These are phyloP conservation scores for Caenorhabditis latens DNA, from an alignment of 1,140 invertebrate genomes.

Conservation along the genomic window DNA sequence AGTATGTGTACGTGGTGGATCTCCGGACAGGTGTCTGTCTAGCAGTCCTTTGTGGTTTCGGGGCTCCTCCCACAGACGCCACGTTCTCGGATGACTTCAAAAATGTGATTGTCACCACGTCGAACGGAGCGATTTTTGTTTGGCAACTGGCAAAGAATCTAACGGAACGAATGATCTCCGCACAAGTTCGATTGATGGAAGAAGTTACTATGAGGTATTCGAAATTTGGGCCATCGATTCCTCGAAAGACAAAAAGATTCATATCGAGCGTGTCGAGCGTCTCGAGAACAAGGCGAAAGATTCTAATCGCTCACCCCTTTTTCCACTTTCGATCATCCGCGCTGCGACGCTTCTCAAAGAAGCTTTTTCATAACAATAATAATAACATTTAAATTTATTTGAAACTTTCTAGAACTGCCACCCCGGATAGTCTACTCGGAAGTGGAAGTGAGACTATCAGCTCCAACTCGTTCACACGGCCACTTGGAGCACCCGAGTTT, in stretches of 20 bases:
- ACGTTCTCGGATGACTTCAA: conserved; percentile 47
- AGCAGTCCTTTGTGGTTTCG: conserved; percentile 33
- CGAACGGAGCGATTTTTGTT: conserved; percentile 43
- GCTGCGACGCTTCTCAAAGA: neutral
- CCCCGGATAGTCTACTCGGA: conserved; percentile 28
- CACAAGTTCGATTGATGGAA: conserved; percentile 43
- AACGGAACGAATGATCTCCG: conserved; percentile 46
- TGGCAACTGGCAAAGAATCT: conserved; percentile 52
- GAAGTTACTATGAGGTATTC: conserved; percentile 46
- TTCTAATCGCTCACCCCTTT: conserved; percentile 2
- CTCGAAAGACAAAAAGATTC: conserved; percentile 45
- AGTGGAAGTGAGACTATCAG: conserved; percentile 47
- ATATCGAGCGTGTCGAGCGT: neutral
- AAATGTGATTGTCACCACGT: conserved; percentile 19
- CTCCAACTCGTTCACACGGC: neutral
- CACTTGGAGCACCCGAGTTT: conserved; percentile 22
- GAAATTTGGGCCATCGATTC: conserved; percentile 15
- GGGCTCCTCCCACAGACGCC: conserved; percentile 25
- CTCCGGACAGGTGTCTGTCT: neutral
- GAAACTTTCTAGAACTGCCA: conserved; percentile 8
- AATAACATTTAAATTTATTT: neutral
- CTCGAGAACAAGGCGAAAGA: conserved; percentile 12
- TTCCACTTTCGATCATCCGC: conserved; percentile 46
- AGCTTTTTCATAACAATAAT: conserved; percentile 51
- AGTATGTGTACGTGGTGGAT: conserved; percentile 32